A percentile compares a stretch with the other conserved stretches of the same genome.
These are phyloP conservation scores for Tribolium castaneum DNA, from an alignment of 1,140 invertebrate genomes.

Conservation along the genomic window DNA sequence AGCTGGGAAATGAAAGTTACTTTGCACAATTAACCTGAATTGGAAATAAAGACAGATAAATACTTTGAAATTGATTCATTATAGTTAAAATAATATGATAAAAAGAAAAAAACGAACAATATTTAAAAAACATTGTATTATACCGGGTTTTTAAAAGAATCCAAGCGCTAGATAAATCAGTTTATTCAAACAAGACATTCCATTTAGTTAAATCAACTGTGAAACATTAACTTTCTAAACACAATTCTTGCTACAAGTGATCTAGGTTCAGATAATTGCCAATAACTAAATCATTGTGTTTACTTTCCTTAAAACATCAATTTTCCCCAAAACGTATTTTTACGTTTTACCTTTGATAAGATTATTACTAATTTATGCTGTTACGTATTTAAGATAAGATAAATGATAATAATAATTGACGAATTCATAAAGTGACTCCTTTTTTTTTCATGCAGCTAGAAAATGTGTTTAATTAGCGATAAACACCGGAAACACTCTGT, in stretches of 20 bases:
- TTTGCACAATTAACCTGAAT: background rate
- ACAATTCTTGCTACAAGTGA: background rate
- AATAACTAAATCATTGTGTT: background rate
- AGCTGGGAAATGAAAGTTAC: conserved; percentile 7
- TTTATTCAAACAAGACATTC: background rate
- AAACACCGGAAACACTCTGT: no score
- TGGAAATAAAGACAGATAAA: background rate
- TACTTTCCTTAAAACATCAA: background rate
- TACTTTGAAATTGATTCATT: background rate
- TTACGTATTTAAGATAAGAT: no score
- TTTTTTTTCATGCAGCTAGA: no score
- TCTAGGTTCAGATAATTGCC: background rate
- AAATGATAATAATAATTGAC: no score
- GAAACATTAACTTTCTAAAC: background rate
- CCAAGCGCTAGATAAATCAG: background rate
- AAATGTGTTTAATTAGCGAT: no score
- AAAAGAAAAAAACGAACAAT: no score
- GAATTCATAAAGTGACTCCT: no score
- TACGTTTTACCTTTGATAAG: no score
- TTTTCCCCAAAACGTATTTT: no score
- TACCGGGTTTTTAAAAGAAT: background rate
- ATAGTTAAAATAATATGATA: background rate
- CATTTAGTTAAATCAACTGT: background rate
- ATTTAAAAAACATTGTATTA: background rate
- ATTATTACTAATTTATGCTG: no score